Conservation (phyloP, 2,113 vertebrate species). For the Gavia stellata region DNA sequence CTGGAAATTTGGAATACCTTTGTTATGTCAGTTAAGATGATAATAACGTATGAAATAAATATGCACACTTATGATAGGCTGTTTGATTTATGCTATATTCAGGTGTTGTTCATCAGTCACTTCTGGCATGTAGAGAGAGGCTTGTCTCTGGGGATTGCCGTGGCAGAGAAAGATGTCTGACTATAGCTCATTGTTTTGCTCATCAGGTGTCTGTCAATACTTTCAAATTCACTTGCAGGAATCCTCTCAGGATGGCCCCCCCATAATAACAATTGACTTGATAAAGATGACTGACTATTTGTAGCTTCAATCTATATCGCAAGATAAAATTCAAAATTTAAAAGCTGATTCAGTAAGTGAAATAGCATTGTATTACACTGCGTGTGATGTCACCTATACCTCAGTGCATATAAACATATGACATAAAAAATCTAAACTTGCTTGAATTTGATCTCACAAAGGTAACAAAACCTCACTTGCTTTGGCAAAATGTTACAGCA, state of each 20-base stretch:
- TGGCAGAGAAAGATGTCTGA: not conserved
- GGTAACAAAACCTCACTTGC: not conserved
- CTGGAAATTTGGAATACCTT: not conserved
- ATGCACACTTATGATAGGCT: not conserved
- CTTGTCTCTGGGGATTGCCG: not conserved
- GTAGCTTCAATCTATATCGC: not conserved
- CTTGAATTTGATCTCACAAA: not conserved
- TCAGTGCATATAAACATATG: not conserved
- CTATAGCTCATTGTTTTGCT: constrained; percentile 22
- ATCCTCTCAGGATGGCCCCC: not conserved
- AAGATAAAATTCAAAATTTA: not conserved
- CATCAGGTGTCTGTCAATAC: not conserved
- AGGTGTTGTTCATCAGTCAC: not conserved
- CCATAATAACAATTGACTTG: constrained; percentile 15
- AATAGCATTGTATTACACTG: not conserved
- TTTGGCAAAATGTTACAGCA: not conserved
- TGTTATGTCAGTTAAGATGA: not conserved
- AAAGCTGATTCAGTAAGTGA: not conserved
- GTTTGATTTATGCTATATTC: not conserved
- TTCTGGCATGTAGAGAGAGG: not conserved
- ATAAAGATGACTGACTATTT: not conserved
- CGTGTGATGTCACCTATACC: not conserved
- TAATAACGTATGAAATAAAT: not conserved
- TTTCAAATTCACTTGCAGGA: constrained; percentile 21
- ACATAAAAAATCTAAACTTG: not conserved